Base-by-base conservation (phyloP, 2,888 invertebrate genomes). In the Agrotis segetum region DNA sequence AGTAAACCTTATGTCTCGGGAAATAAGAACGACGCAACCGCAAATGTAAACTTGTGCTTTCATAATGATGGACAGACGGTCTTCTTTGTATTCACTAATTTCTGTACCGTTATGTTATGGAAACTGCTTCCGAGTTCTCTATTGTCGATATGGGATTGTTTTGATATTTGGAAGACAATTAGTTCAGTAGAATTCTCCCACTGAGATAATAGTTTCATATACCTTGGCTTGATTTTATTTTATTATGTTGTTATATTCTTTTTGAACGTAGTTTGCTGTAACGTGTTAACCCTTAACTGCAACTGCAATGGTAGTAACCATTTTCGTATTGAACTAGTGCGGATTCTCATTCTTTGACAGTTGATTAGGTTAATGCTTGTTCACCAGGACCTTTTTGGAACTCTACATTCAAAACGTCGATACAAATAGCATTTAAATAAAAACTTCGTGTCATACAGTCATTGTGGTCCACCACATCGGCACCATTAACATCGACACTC, bases 71-170 rank as follows among this genome's bases (percentile, higher is more conserved):
- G 87, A 85, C 89, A 87, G 87, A 87, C 88, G 82, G 86, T 88
- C 86, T 88, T 88, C 83, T 82, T 85, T 85, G 82, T 91, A 86
- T 88, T 88, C 87, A 88, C 88, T 91, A 91, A 92, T 91, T 91
- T 89, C 85, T 85, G 74, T 89, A 90, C 94, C 90, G 94, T 92
- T 94, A 94, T 90, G 90, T 91, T 91, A 92, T 92, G 93, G 89
- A 92, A 92, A 92, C 89, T 87, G 91, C 92, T 93, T 93, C 93
- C 91, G 90, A 89, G 86, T 90, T 88, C 55, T 77, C 87, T 83
- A 87, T 88, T 89, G 90, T 89, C 85, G 82, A 79, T 85, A 81
- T 68, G 65, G 29, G 71, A 84, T 75, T 87, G 85, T 87, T 88
- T 85, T 85, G 82, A 83, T 83, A 61, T 73, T 76, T 83, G 60